These are phyloP conservation scores for Callopanchax toddi DNA, from an alignment of 2,113 vertebrate species.

Conservation along the genomic window DNA sequence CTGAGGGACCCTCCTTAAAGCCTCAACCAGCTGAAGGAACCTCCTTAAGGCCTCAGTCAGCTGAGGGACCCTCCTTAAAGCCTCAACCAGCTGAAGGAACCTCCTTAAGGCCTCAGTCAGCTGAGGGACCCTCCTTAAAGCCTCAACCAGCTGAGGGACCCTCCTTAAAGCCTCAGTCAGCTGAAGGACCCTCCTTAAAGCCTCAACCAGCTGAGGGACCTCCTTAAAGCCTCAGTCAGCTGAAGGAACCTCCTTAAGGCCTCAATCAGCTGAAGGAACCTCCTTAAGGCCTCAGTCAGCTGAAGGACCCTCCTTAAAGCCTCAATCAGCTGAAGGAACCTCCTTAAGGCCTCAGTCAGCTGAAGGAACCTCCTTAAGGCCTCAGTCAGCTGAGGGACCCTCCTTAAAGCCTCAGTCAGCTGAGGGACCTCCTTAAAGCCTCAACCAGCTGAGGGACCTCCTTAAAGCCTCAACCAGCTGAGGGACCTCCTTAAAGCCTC, in stretches of 20 bases:
- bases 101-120: constrained; percentile 20
- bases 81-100: constrained; percentile 7
- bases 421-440: constrained; percentile 4
- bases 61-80: constrained; percentile 9
- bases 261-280: constrained; percentile 10
- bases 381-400: constrained; percentile 8
- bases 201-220: constrained; percentile 6
- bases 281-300: constrained; percentile 19
- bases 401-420: constrained; percentile 22
- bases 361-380: constrained; percentile 4
- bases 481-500: constrained; percentile 8
- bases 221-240: constrained; percentile 22
- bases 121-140: constrained; percentile 9
- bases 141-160: constrained; percentile 6
- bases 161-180: constrained; percentile 23
- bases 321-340: constrained; percentile 10
- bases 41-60: constrained; percentile 20
- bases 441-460: constrained; percentile 9
- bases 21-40: constrained; percentile 7
- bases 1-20: constrained; percentile 9
- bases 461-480: constrained; percentile 19
- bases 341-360: constrained; percentile 19
- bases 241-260: constrained; percentile 4
- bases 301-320: constrained; percentile 5
- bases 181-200: constrained; percentile 8